Conservation (phyloP, 2,113 vertebrate genomes). For the Protomyctophum bolini region DNA sequence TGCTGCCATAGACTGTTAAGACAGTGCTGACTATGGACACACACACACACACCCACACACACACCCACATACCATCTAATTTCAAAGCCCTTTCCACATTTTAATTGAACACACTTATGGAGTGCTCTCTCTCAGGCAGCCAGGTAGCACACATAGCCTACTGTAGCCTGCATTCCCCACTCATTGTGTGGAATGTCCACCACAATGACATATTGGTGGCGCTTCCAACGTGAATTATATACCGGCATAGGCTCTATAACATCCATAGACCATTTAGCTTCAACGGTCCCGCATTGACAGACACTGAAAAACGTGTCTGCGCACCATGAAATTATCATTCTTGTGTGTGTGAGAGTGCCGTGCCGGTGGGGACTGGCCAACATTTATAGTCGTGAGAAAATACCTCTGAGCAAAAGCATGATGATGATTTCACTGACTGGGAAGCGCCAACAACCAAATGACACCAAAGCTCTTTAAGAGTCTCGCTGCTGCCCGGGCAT, state of each 20-base stretch:
- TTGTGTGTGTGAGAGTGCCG: constrained; percentile 18
- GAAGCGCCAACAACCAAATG: constrained; percentile 20
- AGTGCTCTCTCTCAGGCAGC: constrained; percentile 49
- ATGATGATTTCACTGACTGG: constrained; percentile 30
- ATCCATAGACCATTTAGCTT: constrained; percentile 19
- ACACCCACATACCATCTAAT: neutral
- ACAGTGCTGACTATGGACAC: constrained; percentile 1
- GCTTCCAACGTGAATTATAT: constrained; percentile 31
- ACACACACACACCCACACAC: neutral
- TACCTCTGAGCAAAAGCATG: constrained; percentile 43
- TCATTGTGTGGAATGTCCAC: constrained; percentile 29
- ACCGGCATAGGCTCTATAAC: constrained; percentile 34
- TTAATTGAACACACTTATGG: constrained; percentile 43
- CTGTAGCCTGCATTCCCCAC: constrained; percentile 1
- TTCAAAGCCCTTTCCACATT: constrained; percentile 45
- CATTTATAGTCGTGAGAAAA: constrained; percentile 52
- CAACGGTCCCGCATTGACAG: constrained; percentile 31
- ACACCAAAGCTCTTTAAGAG: constrained; percentile 45
- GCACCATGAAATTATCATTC: constrained; percentile 24
- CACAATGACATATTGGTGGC: constrained; percentile 46
- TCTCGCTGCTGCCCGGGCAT: constrained; percentile 27
- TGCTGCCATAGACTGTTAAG: neutral
- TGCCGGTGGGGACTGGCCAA: constrained; percentile 8
- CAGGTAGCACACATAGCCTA: constrained; percentile 22
- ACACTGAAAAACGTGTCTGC: constrained; percentile 29